phyloP scores from a whole-genome alignment of 2,888 invertebrate species.

The Trimorus sp. region DNA sequence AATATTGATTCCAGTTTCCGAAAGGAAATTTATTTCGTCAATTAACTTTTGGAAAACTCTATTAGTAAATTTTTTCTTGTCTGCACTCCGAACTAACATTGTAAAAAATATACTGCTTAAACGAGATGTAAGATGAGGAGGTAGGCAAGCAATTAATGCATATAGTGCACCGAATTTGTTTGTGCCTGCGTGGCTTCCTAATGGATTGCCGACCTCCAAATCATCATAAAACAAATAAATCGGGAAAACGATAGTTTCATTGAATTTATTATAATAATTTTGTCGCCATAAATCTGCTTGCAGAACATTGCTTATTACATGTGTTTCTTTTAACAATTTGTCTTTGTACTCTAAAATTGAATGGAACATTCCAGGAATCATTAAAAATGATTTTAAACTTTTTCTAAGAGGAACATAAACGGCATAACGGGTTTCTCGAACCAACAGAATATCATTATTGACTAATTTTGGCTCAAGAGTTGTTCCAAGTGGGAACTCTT shows the following conservation, averaged over 20 bases:
- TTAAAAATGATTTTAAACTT: neutral
- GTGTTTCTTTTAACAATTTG: neutral
- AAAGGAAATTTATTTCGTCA: neutral
- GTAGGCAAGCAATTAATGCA: neutral
- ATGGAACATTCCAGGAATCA: neutral
- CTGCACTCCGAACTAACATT: neutral
- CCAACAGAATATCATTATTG: neutral
- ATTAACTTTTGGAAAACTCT: neutral
- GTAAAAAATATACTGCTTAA: neutral
- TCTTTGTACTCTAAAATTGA: neutral
- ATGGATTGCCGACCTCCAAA: neutral
- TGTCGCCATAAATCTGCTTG: neutral
- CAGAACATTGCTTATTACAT: neutral
- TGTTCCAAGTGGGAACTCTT: neutral
- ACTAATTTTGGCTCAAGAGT: neutral
- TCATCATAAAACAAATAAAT: neutral
- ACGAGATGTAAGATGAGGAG: neutral
- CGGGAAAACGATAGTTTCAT: neutral
- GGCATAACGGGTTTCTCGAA: neutral
- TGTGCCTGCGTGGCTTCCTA: neutral
- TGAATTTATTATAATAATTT: neutral
- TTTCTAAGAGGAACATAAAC: neutral
- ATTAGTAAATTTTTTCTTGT: neutral
- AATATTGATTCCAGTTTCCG: neutral
- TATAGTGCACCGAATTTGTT: neutral